phyloP scores from a whole-genome alignment of 2,113 vertebrate genomes.

The Synchiropus splendidus region DNA sequence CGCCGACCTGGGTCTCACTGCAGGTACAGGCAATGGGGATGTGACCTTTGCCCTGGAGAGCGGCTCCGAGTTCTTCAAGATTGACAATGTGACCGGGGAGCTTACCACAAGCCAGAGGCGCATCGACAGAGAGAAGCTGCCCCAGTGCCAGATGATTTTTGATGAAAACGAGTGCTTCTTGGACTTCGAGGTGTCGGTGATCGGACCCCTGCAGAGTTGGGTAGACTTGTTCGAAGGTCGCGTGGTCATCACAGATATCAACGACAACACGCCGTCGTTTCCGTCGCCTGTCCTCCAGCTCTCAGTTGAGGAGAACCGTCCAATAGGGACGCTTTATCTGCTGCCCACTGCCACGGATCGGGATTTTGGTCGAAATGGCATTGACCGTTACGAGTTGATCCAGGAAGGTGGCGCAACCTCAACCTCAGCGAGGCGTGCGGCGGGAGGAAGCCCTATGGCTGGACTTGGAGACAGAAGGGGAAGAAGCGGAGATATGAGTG shows the following conservation, averaged over 20 bases:
- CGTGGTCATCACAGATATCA: slow-evolving; percentile 91
- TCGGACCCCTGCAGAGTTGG: slow-evolving; percentile 95
- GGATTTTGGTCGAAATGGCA: slow-evolving; percentile 90
- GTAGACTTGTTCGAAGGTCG: slow-evolving; percentile 92
- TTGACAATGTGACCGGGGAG: slow-evolving; percentile 95
- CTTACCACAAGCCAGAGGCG: slow-evolving; percentile 84
- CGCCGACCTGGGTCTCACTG: slow-evolving; percentile 72
- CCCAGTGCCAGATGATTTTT: slow-evolving; percentile 97
- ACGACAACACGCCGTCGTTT: slow-evolving; percentile 95
- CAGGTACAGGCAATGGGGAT: slow-evolving; percentile 77
- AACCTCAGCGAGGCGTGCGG: slow-evolving; percentile 48
- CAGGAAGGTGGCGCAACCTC: slow-evolving; percentile 67
- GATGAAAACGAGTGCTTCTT: slow-evolving; percentile 96
- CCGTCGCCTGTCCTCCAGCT: slow-evolving; percentile 91
- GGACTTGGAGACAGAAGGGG: slow-evolving; percentile 60
- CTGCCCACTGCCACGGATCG: slow-evolving; percentile 93
- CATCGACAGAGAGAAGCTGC: slow-evolving; percentile 92
- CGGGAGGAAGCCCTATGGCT: slow-evolving; percentile 50
- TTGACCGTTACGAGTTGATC: slow-evolving; percentile 89
- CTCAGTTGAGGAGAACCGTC: slow-evolving; percentile 93
- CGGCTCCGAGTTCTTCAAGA: slow-evolving; percentile 91
- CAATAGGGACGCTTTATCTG: slow-evolving; percentile 90
- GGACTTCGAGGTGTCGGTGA: slow-evolving; percentile 96
- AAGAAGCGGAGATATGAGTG: slow-evolving; percentile 54
- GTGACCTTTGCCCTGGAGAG: slow-evolving; percentile 96